Conservation (phyloP, 1,140 invertebrate genomes). For the Scaptomyza pallida region DNA sequence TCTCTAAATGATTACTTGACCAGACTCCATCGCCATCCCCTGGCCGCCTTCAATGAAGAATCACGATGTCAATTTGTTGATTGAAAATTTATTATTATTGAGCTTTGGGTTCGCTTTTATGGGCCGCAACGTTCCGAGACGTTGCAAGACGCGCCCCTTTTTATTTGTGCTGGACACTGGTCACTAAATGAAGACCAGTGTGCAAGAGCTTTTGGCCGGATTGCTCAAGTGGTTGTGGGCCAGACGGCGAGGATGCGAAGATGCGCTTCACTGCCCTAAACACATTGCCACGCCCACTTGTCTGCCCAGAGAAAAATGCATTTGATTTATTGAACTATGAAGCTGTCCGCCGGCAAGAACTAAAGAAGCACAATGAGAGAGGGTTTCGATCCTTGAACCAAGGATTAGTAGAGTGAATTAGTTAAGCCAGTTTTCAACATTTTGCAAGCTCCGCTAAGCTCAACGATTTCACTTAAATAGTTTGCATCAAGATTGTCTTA, state of each 20-base stretch:
- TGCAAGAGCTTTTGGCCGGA: conserved; percentile 2
- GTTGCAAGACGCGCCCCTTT: conserved; percentile 17
- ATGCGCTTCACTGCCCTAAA: conserved; percentile 23
- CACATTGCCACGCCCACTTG: conserved; percentile 44
- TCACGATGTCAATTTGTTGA: conserved; percentile 77
- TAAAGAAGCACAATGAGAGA: conserved; percentile 28
- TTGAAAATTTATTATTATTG: conserved; percentile 76
- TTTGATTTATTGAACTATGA: conserved; percentile 65
- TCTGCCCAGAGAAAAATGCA: conserved; percentile 24
- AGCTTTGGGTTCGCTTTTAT: conserved; percentile 38
- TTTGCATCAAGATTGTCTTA: neutral
- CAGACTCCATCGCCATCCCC: conserved; percentile 19
- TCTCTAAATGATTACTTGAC: conserved; percentile 71
- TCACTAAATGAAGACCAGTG: conserved; percentile 3
- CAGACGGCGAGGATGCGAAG: conserved; percentile 7
- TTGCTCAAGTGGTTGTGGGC: conserved; percentile 28
- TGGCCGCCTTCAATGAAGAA: conserved; percentile 24
- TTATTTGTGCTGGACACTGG: conserved; percentile 15
- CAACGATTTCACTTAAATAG: too few relatives aligned
- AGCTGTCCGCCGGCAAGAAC: conserved; percentile 32
- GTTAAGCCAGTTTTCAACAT: too few relatives aligned
- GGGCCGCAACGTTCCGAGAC: conserved; percentile 28
- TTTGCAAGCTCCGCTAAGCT: too few relatives aligned
- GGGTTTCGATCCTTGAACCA: neutral
- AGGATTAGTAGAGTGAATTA: neutral